Evolutionary conservation across 2,888 invertebrate genomes (phyloP).

Genomic region (Crossocerus cetratus): DNA sequence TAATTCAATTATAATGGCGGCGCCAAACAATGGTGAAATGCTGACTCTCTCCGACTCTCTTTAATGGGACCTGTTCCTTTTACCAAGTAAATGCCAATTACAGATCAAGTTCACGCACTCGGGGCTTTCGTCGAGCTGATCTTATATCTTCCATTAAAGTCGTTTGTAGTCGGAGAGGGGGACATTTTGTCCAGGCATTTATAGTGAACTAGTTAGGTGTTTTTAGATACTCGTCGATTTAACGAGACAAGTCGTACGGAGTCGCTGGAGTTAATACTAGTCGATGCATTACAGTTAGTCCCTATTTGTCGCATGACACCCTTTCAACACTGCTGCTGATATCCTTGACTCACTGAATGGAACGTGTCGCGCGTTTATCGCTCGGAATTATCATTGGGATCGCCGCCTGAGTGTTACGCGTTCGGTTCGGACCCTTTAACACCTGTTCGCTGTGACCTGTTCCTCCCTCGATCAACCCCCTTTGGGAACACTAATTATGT

Average conservation of each 20-base stretch:
- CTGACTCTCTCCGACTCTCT: conserved; percentile 20
- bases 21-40: conserved; percentile 34
- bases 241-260: no score
- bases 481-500: conserved; percentile 30
- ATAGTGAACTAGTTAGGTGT: no score
- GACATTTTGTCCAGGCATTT: no score
- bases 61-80: conserved; percentile 23
- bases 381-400: conserved; percentile 14
- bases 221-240: no score
- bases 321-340: conserved; percentile 17
- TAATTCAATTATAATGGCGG: conserved; percentile 13
- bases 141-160: no score
- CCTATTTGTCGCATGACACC: conserved; percentile 12
- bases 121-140: no score
- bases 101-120: no score
- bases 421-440: conserved; percentile 33
- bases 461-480: conserved; percentile 31
- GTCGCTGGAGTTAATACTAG: no score
- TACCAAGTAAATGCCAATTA: conserved; percentile 5
- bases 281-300: not conserved
- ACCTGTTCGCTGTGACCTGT: conserved; percentile 49
- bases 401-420: conserved; percentile 16
- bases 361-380: conserved; percentile 29
- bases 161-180: no score
- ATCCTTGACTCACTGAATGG: not conserved